Percentiles rank a stretch among this genome's conserved stretches.
These are phyloP conservation scores for Aporophyla lueneburgensis DNA, from an alignment of 2,888 invertebrate genomes.

Conservation along the genomic window DNA sequence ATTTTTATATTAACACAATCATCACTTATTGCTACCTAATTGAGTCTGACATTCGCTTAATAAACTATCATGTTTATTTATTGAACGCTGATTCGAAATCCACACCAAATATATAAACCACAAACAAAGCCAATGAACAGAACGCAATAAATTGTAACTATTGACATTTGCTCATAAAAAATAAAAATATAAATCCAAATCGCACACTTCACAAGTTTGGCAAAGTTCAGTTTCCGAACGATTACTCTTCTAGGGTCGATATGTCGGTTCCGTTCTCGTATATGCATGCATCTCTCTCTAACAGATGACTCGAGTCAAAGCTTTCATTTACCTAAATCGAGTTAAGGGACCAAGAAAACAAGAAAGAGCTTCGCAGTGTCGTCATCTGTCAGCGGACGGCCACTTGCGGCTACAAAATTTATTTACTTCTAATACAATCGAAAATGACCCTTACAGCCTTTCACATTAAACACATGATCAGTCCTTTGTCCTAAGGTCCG, in stretches of 20 bases:
- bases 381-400: slow-evolving; percentile 84
- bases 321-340: slow-evolving; percentile 84
- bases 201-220: slow-evolving; percentile 60
- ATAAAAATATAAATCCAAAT: slow-evolving; percentile 52
- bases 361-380: slow-evolving; percentile 82
- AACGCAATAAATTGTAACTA: slow-evolving; percentile 16
- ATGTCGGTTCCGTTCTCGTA: slow-evolving; percentile 33
- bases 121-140: slow-evolving; percentile 34
- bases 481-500: slow-evolving; percentile 39
- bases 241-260: slow-evolving; percentile 65
- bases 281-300: slow-evolving; percentile 57
- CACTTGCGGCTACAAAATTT: slow-evolving; percentile 73
- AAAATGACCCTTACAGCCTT: slow-evolving; percentile 65
- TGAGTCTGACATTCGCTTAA: slow-evolving; percentile 3
- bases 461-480: slow-evolving; percentile 55
- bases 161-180: slow-evolving; percentile 20
- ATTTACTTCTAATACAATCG: slow-evolving; percentile 46
- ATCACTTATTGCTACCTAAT: slow-evolving; percentile 18
- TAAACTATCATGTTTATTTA: slow-evolving; percentile 24
- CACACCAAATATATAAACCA: slow-evolving; percentile 4
- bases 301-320: slow-evolving; percentile 76
- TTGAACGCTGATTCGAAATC: slow-evolving; percentile 14
- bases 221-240: slow-evolving; percentile 69
- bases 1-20: slow-evolving; percentile 9
- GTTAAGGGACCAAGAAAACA: slow-evolving; percentile 84